These are phyloP conservation scores for Vulpes lagopus DNA, from an alignment of 2,113 vertebrate genomes.

Conservation along the genomic window DNA sequence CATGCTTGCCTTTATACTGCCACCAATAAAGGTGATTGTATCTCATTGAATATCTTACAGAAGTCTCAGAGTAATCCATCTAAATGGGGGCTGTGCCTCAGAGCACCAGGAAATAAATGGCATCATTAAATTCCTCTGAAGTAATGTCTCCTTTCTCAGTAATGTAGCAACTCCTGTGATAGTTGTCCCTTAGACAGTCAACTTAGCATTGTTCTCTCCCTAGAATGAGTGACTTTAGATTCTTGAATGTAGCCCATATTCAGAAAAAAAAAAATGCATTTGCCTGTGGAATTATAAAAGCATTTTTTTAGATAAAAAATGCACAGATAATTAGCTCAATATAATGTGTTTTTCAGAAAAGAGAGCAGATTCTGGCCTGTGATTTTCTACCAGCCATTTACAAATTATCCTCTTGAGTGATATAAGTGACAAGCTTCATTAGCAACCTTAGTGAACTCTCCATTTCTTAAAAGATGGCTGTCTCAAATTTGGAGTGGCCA, in stretches of 20 bases:
- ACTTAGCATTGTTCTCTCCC: background rate
- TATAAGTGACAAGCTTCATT: background rate
- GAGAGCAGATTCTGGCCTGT: background rate
- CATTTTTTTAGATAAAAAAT: background rate
- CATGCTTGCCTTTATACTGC: constrained; percentile 36
- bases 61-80: constrained; percentile 61
- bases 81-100: constrained; percentile 49
- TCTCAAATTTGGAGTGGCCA: background rate
- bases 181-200: background rate
- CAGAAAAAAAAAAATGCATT: background rate
- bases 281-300: background rate
- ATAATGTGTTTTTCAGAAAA: constrained; percentile 42
- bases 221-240: background rate
- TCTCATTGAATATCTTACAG: constrained; percentile 8
- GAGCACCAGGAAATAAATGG: constrained; percentile 61
- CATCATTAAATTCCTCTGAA: constrained; percentile 65
- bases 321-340: background rate
- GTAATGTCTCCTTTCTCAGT: constrained; percentile 52
- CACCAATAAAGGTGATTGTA: constrained; percentile 64
- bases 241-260: background rate
- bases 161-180: background rate
- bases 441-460: background rate
- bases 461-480: background rate
- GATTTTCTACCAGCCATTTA: background rate
- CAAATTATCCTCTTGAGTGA: background rate